These are phyloP conservation scores for Oncorhynchus gorbuscha DNA, from an alignment of 2,113 vertebrate species.

Conservation along the genomic window DNA sequence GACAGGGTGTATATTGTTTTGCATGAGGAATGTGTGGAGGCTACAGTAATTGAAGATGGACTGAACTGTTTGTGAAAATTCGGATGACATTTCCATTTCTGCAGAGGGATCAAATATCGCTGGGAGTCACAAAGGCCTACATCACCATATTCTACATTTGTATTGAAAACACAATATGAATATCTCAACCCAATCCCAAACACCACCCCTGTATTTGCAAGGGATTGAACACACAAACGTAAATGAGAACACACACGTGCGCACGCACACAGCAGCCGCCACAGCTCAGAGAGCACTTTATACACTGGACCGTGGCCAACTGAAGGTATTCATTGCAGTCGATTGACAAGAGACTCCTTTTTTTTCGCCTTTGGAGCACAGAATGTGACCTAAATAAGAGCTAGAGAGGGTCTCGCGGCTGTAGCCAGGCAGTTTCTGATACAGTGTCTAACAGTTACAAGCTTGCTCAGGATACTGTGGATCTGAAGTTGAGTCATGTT, in stretches of 20 bases:
- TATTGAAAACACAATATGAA: slow-evolving; percentile 13
- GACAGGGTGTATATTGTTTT: neutral
- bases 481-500: slow-evolving; percentile 60
- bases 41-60: slow-evolving; percentile 40
- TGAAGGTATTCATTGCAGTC: slow-evolving; percentile 29
- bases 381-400: slow-evolving; percentile 72
- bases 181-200: slow-evolving; percentile 9
- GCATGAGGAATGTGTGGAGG: neutral
- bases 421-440: slow-evolving; percentile 57
- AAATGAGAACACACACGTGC: neutral
- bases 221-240: neutral
- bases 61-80: slow-evolving; percentile 17
- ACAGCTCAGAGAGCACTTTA: slow-evolving; percentile 44
- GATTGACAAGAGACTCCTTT: slow-evolving; percentile 58
- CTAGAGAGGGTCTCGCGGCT: slow-evolving; percentile 40
- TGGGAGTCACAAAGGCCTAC: slow-evolving; percentile 8
- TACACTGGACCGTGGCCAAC: slow-evolving; percentile 28
- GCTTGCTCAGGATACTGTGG: slow-evolving; percentile 36
- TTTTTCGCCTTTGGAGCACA: slow-evolving; percentile 60
- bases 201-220: slow-evolving; percentile 1
- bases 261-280: neutral
- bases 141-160: slow-evolving; percentile 26
- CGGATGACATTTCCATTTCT: slow-evolving; percentile 41
- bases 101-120: slow-evolving; percentile 32
- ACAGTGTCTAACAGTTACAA: slow-evolving; percentile 58